Conservation (phyloP, 2,888 invertebrate species). For the Tridacna crocea region DNA sequence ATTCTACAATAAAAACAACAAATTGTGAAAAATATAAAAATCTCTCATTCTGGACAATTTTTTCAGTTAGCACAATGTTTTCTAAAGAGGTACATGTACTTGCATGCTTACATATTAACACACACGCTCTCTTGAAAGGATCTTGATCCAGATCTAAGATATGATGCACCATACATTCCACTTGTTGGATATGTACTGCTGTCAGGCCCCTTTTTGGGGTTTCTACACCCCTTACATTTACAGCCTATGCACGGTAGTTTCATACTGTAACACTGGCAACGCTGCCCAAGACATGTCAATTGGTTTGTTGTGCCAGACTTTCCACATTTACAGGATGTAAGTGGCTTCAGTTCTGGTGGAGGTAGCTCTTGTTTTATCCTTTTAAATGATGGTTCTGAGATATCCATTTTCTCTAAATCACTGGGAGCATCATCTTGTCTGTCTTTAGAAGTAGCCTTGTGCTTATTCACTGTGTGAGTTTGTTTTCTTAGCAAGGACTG, state of each 20-base stretch:
- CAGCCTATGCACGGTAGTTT: slow-evolving; percentile 95
- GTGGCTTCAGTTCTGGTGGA: slow-evolving; percentile 56
- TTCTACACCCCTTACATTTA: slow-evolving; percentile 95
- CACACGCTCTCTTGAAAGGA: slow-evolving; percentile 3
- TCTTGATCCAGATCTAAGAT: slow-evolving; percentile 46
- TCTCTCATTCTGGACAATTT: too few relatives aligned
- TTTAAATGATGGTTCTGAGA: slow-evolving; percentile 57
- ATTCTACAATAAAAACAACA: too few relatives aligned
- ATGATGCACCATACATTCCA: slow-evolving; percentile 40
- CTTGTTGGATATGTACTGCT: slow-evolving; percentile 25
- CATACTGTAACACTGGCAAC: slow-evolving; percentile 97
- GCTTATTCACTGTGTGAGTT: slow-evolving; percentile 10
- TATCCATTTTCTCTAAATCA: slow-evolving; percentile 43
- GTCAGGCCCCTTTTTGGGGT: slow-evolving; percentile 86
- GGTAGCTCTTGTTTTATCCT: slow-evolving; percentile 51
- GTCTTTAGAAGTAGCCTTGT: neutral
- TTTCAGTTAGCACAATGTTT: too few relatives aligned
- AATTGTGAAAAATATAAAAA: too few relatives aligned
- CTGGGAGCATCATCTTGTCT: slow-evolving; percentile 37
- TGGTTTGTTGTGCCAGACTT: slow-evolving; percentile 95
- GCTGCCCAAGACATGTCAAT: slow-evolving; percentile 95
- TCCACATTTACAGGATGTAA: slow-evolving; percentile 91
- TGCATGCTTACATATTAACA: slow-evolving; percentile 3
- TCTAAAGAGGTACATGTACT: too few relatives aligned
- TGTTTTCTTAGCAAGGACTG: neutral